These are phyloP conservation scores for Yponomeuta plumbellus DNA, from an alignment of 2,888 invertebrate species.

Conservation along the genomic window DNA sequence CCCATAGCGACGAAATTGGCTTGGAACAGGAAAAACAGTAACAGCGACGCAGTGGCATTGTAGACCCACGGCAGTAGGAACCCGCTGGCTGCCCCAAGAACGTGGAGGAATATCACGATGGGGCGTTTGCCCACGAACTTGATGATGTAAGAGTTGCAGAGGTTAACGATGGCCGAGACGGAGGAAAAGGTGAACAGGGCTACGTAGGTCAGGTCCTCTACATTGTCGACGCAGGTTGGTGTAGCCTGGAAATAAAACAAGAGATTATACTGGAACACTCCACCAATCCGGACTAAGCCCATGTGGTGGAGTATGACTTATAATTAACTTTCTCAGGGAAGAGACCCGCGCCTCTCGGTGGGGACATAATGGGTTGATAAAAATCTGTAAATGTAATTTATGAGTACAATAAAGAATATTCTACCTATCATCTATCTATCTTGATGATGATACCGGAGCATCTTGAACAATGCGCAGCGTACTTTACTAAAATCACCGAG, in stretches of 20 bases:
- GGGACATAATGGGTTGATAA: no score
- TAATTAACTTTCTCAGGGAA: no score
- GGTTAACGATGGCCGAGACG: constrained; percentile 7
- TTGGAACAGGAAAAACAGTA: constrained; percentile 49
- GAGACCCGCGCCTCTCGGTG: no score
- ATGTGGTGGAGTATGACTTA: no score
- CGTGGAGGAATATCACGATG: constrained; percentile 44
- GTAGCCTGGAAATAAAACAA: constrained; percentile 5
- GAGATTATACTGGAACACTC: no score
- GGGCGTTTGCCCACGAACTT: constrained; percentile 41
- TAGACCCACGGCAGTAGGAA: constrained; percentile 67
- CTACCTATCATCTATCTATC: no score
- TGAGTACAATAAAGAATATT: no score
- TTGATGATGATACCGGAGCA: no score
- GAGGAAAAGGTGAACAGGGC: constrained; percentile 9
- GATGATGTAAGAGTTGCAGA: constrained; percentile 16
- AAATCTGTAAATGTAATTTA: no score
- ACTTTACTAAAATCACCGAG: no score
- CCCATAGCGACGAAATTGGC: constrained; percentile 47
- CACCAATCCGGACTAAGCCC: no score
- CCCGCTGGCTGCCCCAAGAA: constrained; percentile 60
- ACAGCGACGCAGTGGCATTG: constrained; percentile 62
- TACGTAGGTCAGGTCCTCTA: constrained; percentile 17
- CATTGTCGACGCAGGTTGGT: constrained; percentile 13
- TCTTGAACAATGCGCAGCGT: no score